phyloP scores from a whole-genome alignment of 2,797 vertebrate genomes.

The Discoglossus pictus region DNA sequence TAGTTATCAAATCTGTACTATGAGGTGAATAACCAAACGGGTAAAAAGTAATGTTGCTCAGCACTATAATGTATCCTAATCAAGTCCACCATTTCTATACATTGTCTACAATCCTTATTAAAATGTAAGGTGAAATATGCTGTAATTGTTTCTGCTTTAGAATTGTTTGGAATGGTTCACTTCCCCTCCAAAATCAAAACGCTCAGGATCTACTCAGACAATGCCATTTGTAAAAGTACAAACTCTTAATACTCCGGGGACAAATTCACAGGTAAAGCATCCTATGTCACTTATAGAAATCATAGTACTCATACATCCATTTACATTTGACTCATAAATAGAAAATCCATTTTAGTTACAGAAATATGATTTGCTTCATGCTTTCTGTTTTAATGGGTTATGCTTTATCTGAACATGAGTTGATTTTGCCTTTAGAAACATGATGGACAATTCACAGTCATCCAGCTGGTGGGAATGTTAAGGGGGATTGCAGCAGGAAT shows the following conservation, averaged over 20 bases:
- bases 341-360: too few species aligned
- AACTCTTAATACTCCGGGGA: slow-evolving; percentile 45
- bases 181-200: slow-evolving; percentile 49
- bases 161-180: slow-evolving; percentile 50
- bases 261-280: slow-evolving; percentile 44
- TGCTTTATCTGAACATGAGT: too few species aligned
- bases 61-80: too few species aligned
- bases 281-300: slow-evolving; percentile 2
- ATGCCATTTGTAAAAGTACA: slow-evolving; percentile 49
- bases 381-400: too few species aligned
- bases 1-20: too few species aligned
- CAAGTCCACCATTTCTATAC: background rate
- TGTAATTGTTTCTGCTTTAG: slow-evolving; percentile 45
- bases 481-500: slow-evolving; percentile 96
- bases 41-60: too few species aligned
- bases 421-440: slow-evolving; percentile 80
- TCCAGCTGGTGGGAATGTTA: slow-evolving; percentile 97
- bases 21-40: too few species aligned
- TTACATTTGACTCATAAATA: background rate
- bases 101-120: background rate
- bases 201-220: slow-evolving; percentile 50
- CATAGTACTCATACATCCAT: slow-evolving; percentile 21
- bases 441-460: slow-evolving; percentile 96
- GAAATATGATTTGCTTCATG: too few species aligned
- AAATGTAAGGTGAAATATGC: slow-evolving; percentile 19